A percentile compares a stretch with the other conserved stretches of the same genome.
Conservation (phyloP, 1,140 invertebrate genomes). For the Drosophila simulans region DNA sequence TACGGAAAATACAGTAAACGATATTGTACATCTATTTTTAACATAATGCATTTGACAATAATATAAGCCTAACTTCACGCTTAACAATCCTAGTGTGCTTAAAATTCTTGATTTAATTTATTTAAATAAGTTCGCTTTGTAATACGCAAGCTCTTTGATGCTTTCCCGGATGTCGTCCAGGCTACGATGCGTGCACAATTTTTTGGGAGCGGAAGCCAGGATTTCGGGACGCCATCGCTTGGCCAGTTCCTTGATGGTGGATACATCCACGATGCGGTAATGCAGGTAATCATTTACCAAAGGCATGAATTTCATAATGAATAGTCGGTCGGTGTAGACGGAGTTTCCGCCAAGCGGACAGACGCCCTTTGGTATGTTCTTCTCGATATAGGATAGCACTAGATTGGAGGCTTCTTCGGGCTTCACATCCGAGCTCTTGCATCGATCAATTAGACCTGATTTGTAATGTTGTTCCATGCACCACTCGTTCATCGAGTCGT, state of each 20-base stretch:
- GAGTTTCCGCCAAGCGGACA: constrained; percentile 96
- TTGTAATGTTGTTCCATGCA: constrained; percentile 89
- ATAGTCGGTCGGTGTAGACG: constrained; percentile 93
- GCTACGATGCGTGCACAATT: constrained; percentile 90
- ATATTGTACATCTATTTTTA: constrained; percentile 30
- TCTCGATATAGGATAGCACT: constrained; percentile 90
- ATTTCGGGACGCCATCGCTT: constrained; percentile 90
- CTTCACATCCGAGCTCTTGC: constrained; percentile 88
- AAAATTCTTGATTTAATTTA: neutral
- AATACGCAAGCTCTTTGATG: constrained; percentile 93
- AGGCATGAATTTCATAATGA: constrained; percentile 92
- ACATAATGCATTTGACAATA: constrained; percentile 9
- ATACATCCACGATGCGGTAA: constrained; percentile 97
- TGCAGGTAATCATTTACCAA: constrained; percentile 91
- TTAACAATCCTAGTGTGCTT: neutral
- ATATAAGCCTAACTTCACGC: constrained; percentile 19
- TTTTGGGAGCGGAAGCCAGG: constrained; percentile 87
- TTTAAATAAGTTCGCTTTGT: constrained; percentile 87
- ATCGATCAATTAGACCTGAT: constrained; percentile 91
- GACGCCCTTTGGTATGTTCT: constrained; percentile 88
- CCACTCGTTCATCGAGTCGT: constrained; percentile 94
- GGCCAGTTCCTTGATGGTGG: constrained; percentile 93
- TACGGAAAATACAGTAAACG: constrained; percentile 62
- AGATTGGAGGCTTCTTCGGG: constrained; percentile 89
- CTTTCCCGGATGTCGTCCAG: constrained; percentile 94